A percentile compares a stretch with the other conserved stretches of the same genome.
phyloP scores from a whole-genome alignment of 2,797 vertebrate genomes.

The Acanthurus leucopareius region DNA sequence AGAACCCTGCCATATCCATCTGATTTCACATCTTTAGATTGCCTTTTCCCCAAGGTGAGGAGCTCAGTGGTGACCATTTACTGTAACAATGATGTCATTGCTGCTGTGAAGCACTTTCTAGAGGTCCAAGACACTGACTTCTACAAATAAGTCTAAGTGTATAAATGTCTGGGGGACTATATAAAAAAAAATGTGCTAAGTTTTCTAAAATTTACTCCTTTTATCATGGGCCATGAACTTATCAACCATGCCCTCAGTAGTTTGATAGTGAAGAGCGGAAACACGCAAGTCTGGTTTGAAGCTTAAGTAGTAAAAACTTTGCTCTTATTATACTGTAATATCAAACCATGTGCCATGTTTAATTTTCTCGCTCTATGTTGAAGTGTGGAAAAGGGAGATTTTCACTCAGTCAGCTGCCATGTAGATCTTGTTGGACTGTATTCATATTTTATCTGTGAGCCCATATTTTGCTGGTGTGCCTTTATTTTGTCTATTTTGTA shows the following conservation, averaged over 20 bases:
- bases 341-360: conserved; percentile 52
- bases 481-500: conserved; percentile 52
- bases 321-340: conserved; percentile 40
- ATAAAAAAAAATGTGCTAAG: no score
- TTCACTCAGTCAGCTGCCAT: conserved; percentile 23
- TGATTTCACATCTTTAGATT: no score
- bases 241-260: neutral
- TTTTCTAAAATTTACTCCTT: no score
- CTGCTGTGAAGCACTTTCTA: no score
- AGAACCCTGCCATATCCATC: no score
- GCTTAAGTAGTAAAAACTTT: conserved; percentile 18
- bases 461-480: conserved; percentile 66
- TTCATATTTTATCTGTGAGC: conserved; percentile 41
- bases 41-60: no score
- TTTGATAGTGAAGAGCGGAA: conserved; percentile 31
- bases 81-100: no score
- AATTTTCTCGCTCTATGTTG: conserved; percentile 29
- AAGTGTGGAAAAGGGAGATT: conserved; percentile 29
- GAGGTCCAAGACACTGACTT: no score
- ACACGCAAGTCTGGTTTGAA: conserved; percentile 11
- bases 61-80: no score
- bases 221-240: no score
- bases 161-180: no score
- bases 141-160: no score
- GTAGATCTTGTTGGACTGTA: conserved; percentile 41